These are phyloP conservation scores for Tyrophagus putrescentiae DNA, from an alignment of 1,140 invertebrate genomes.

Conservation along the genomic window DNA sequence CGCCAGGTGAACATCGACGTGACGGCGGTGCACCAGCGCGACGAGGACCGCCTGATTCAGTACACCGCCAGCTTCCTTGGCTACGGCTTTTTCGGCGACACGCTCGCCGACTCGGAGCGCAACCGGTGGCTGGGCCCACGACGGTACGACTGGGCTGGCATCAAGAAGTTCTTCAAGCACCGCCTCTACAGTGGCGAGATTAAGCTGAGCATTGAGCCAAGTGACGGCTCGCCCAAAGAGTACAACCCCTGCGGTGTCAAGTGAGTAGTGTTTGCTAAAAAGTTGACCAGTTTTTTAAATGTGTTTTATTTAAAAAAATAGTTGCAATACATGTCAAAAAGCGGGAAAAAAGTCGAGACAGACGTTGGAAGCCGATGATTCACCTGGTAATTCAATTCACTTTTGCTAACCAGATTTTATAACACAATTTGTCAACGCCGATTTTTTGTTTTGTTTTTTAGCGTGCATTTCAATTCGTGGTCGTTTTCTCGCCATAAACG, in stretches of 20 bases:
- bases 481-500: slow-evolving; percentile 60
- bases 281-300: background rate
- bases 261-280: slow-evolving; percentile 28
- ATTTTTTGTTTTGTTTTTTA: slow-evolving; percentile 16
- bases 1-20: slow-evolving; percentile 42
- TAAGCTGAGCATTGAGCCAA: slow-evolving; percentile 35
- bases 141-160: slow-evolving; percentile 63
- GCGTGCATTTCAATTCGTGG: slow-evolving; percentile 38
- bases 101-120: slow-evolving; percentile 61
- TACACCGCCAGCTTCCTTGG: slow-evolving; percentile 64
- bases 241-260: slow-evolving; percentile 31
- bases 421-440: slow-evolving; percentile 23
- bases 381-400: slow-evolving; percentile 5
- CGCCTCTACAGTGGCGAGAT: slow-evolving; percentile 56
- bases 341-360: slow-evolving; percentile 14
- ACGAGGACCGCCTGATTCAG: slow-evolving; percentile 42
- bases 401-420: too few relatives aligned
- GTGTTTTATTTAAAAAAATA: slow-evolving; percentile 15
- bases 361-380: slow-evolving; percentile 1
- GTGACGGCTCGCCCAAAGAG: slow-evolving; percentile 31
- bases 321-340: slow-evolving; percentile 24
- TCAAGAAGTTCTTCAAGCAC: slow-evolving; percentile 54
- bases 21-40: slow-evolving; percentile 50
- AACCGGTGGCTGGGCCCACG: slow-evolving; percentile 77
- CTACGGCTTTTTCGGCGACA: slow-evolving; percentile 76